Evolutionary conservation across 2,113 vertebrate species (phyloP).

Genomic region (Myanophis thanlyinensis): DNA sequence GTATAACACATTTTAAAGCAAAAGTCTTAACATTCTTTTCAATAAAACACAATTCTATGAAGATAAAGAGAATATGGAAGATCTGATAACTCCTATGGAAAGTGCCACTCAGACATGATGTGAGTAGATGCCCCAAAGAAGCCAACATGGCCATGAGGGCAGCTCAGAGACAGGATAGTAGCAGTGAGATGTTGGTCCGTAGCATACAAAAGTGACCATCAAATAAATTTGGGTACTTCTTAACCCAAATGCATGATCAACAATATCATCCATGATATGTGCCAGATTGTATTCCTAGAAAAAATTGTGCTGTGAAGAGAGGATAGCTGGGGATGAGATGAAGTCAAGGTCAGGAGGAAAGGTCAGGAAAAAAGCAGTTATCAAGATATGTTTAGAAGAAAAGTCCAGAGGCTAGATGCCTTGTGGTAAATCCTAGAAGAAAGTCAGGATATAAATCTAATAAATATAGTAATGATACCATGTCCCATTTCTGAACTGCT

Average conservation of each 20-base stretch:
- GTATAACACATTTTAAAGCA: not conserved
- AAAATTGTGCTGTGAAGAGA: not conserved
- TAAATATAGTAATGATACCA: not conserved
- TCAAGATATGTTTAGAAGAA: not conserved
- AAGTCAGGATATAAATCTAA: not conserved
- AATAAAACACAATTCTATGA: not conserved
- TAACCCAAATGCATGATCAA: not conserved
- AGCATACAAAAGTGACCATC: not conserved
- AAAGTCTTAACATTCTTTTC: not conserved
- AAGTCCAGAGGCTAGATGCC: not conserved
- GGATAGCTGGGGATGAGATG: not conserved
- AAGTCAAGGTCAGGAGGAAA: not conserved
- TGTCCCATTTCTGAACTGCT: not conserved
- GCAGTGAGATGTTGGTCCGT: too few relatives aligned
- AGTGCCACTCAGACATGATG: not conserved
- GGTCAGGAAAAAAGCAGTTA: not conserved
- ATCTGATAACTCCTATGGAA: not conserved
- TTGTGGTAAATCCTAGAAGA: not conserved
- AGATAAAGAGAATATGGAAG: not conserved
- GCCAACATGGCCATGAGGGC: not conserved
- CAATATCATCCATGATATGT: not conserved
- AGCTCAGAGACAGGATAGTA: not conserved
- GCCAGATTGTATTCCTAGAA: not conserved
- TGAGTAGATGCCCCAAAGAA: not conserved
- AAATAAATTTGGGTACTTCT: not conserved